Base-by-base conservation (phyloP, 1,140 invertebrate genomes). In the Pseudomyrmex sp. region DNA sequence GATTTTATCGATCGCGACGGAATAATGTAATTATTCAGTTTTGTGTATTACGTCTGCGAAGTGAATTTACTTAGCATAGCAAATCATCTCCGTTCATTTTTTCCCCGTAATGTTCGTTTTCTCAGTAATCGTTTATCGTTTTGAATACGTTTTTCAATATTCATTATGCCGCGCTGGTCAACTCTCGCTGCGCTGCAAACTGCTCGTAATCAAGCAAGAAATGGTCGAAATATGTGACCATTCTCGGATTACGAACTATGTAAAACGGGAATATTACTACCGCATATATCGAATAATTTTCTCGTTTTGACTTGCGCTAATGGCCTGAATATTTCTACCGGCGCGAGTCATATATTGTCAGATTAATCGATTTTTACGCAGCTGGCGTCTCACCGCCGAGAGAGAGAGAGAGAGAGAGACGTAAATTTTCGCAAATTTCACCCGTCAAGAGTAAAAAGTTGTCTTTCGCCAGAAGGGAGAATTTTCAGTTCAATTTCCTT, bases 141-240 rank as follows among this genome's bases (percentile, higher is more conserved):
- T 35, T 15, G 12, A 61, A 66, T 18, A n/a, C n/a, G 54, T 72
- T 80, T 80, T 59, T 23, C 76, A 72, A 80, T 79, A 79, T 59
- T 44, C 66, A 70, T 80, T 72, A 59, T 72, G 56, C 58, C 20
- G n/a, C 20, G 5, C 8, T 44, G 54, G 44, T 70, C 15, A 48
- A 18, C 66, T n/a, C 15, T 35, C 35, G 35, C 35, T 7, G 35
- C 12, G 12, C 54, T 58, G 58, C 66, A n/a, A 54, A 69, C 35
- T 20, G 20, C 44, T 79, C 52, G 20, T 10, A 69, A 79, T 79
- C 76, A 23, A 10, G 54, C 46, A 13, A 70, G 18, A 35, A 69
- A 72, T 44, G 61, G 70, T 80, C 46, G 12, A 61, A 35, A 15
- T 56, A 15, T 59, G 50, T 35, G 44, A 61, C 66, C 54, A 50